These are phyloP conservation scores for Drosophila multiciliata DNA, from an alignment of 2,888 invertebrate species.

Conservation along the genomic window DNA sequence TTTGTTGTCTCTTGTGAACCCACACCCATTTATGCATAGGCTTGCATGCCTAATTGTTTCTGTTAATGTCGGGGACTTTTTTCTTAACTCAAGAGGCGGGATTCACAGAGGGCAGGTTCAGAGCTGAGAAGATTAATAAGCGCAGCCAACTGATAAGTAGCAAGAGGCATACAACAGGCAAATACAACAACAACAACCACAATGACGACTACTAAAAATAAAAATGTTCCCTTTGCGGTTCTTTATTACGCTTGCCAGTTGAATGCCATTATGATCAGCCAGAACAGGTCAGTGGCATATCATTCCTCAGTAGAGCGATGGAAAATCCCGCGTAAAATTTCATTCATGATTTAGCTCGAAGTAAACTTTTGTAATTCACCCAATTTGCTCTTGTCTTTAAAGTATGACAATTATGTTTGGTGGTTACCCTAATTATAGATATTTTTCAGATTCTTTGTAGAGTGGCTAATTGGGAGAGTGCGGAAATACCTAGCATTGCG, in stretches of 20 bases:
- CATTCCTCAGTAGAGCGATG: constrained; percentile 4
- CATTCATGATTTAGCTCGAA: constrained; percentile 17
- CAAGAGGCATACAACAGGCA: constrained; percentile 10
- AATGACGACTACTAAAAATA: background rate
- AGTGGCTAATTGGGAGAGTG: constrained; percentile 5
- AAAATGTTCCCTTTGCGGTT: constrained; percentile 1
- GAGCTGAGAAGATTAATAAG: background rate
- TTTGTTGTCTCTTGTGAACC: constrained; percentile 8
- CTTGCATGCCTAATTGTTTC: constrained; percentile 5
- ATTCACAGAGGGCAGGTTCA: constrained; percentile 32
- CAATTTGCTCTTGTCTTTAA: background rate
- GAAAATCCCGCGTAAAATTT: constrained; percentile 21
- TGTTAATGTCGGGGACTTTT: constrained; percentile 33
- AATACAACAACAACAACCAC: constrained; percentile 3
- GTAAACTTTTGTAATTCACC: constrained; percentile 19
- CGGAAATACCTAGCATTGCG: constrained; percentile 1
- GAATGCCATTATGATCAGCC: constrained; percentile 10
- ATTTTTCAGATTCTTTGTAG: background rate
- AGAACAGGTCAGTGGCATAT: constrained; percentile 23
- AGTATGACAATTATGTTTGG: constrained; percentile 18
- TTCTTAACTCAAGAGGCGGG: constrained; percentile 14
- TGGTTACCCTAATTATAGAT: constrained; percentile 28
- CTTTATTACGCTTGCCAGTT: constrained; percentile 11
- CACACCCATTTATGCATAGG: constrained; percentile 11
- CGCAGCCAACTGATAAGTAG: constrained; percentile 27